Evolutionary conservation across 2,113 vertebrate genomes (phyloP).

Genomic region (Anthoscopus minutus): DNA sequence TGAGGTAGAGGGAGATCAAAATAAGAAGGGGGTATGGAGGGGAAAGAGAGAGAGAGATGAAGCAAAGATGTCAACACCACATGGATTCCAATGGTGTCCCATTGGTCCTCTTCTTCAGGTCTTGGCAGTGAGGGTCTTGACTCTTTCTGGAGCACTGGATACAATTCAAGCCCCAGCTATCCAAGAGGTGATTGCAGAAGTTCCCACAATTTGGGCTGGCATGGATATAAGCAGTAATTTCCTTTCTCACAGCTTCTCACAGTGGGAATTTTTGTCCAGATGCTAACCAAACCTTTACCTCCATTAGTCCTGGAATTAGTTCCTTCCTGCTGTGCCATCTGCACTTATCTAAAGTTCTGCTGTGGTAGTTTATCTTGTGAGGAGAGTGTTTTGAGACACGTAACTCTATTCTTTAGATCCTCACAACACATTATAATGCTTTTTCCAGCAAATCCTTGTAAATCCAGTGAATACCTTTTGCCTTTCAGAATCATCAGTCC

Average conservation of each 20-base stretch:
- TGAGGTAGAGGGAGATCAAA: neutral
- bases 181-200: neutral
- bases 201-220: neutral
- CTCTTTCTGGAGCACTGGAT: neutral
- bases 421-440: neutral
- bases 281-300: neutral
- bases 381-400: neutral
- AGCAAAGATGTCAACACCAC: neutral
- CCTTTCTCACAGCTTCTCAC: neutral
- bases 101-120: neutral
- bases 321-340: neutral
- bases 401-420: neutral
- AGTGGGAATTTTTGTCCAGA: neutral
- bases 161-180: neutral
- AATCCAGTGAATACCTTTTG: neutral
- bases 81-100: accelerated
- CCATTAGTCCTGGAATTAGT: neutral
- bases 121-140: neutral
- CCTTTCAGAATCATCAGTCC: neutral
- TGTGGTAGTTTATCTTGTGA: neutral
- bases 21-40: neutral
- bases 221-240: neutral
- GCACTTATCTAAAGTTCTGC: neutral
- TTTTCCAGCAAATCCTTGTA: neutral
- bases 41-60: neutral